phyloP scores from a whole-genome alignment of 2,113 vertebrate species.

The sheep (Ovis aries) region ARS-UI_Ramb_v3.0 NC_056054.1:56598001-56598500 shows the following conservation, averaged over 20 bases:
- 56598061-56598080: neutral
- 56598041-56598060: neutral
- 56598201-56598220: neutral
- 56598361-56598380: neutral
- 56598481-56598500: neutral
- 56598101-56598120: neutral
- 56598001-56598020: neutral
- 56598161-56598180: neutral
- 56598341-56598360: neutral
- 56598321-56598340: neutral
- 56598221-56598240: neutral
- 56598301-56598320: neutral
- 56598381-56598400: neutral
- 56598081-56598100: neutral
- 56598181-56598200: neutral
- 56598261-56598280: neutral
- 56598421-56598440: neutral
- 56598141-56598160: neutral
- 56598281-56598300: neutral
- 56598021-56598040: neutral
- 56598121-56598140: neutral
- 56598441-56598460: neutral
- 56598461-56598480: neutral
- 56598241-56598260: neutral
- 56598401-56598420: neutral